These are phyloP conservation scores for Epirrhoe alternata DNA, from an alignment of 2,888 invertebrate species.

Conservation along the genomic window DNA sequence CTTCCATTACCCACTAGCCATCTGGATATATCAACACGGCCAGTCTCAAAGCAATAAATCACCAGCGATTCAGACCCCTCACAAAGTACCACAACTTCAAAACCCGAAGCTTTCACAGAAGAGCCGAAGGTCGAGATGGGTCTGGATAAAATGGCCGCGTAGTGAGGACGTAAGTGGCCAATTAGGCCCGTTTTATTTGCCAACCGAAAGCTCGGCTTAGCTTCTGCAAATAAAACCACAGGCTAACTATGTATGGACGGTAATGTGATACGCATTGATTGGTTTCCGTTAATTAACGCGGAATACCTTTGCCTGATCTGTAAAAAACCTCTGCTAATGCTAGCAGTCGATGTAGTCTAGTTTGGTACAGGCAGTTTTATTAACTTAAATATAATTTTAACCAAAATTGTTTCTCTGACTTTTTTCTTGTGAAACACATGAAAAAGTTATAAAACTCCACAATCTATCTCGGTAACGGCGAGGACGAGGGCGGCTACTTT, in stretches of 20 bases:
- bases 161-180: constrained; percentile 45
- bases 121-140: constrained; percentile 33
- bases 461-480: too few species aligned
- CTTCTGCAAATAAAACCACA: constrained; percentile 44
- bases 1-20: constrained; percentile 40
- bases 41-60: constrained; percentile 40
- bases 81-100: constrained; percentile 19
- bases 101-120: constrained; percentile 2
- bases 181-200: constrained; percentile 47
- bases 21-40: constrained; percentile 44
- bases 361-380: too few species aligned
- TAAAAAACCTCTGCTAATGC: too few species aligned
- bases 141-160: constrained; percentile 34
- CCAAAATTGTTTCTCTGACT: too few species aligned
- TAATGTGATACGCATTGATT: constrained; percentile 26
- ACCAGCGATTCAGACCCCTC: constrained; percentile 38
- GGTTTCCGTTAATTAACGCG: constrained; percentile 23
- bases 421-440: too few species aligned
- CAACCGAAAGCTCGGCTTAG: constrained; percentile 44
- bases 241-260: constrained; percentile 22
- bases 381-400: neutral
- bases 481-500: too few species aligned
- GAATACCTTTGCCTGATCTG: neutral
- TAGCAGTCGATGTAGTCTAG: too few species aligned
- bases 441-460: too few species aligned